phyloP scores from a whole-genome alignment of 2,113 vertebrate species.

The Dromas ardeola region DNA sequence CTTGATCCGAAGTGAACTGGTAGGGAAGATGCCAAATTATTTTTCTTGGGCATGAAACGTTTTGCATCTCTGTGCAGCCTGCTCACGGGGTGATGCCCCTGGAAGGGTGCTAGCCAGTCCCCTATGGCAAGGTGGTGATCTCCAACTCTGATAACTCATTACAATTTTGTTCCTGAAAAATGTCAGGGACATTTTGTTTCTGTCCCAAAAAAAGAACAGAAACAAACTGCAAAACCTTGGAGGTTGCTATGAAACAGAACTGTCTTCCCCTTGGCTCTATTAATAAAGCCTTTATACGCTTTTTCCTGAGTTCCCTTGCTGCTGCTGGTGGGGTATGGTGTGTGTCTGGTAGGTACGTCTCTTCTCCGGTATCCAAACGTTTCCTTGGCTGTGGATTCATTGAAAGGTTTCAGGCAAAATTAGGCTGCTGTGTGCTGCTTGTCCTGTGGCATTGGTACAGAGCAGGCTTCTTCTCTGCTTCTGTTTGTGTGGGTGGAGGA shows the following conservation, averaged over 20 bases:
- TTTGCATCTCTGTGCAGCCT: background rate
- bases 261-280: background rate
- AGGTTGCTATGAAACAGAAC: conserved; percentile 34
- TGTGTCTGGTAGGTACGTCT: background rate
- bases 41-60: background rate
- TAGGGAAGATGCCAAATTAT: background rate
- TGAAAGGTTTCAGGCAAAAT: background rate
- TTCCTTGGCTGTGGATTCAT: background rate
- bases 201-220: conserved; percentile 32
- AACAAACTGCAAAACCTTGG: conserved; percentile 24
- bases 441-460: background rate
- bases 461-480: background rate
- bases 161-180: conserved; percentile 23
- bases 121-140: background rate
- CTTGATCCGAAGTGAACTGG: background rate
- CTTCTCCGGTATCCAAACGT: background rate
- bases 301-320: background rate
- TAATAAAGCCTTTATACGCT: background rate
- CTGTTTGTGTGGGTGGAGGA: background rate
- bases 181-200: conserved; percentile 16
- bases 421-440: background rate
- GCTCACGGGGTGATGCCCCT: background rate
- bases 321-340: background rate
- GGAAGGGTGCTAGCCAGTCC: background rate
- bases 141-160: background rate